Conservation (phyloP, 2,888 invertebrate species). For the Spicauda simplicius region DNA sequence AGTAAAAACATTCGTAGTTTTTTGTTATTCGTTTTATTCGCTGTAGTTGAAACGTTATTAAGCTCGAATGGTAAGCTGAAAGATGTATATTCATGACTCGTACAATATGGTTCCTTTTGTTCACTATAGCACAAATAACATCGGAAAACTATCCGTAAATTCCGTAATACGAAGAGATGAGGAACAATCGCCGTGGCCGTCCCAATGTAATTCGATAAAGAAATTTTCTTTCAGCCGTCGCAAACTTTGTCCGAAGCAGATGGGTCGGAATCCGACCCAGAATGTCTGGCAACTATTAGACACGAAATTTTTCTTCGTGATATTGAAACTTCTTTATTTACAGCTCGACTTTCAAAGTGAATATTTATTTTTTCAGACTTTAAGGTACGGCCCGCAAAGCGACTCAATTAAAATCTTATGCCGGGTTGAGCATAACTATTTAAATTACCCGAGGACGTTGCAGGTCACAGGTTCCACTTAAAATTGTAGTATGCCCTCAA, state of each 20-base stretch:
- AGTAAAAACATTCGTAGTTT: neutral
- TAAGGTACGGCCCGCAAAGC: neutral
- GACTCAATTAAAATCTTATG: constrained; percentile 22
- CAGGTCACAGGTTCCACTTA: constrained; percentile 11
- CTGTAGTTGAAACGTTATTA: neutral
- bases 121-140: neutral
- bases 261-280: constrained; percentile 48
- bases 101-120: neutral
- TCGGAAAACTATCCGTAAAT: constrained; percentile 5
- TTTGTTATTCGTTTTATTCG: neutral
- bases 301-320: constrained; percentile 43
- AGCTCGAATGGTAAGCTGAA: neutral
- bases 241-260: constrained; percentile 53
- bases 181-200: constrained; percentile 6
- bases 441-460: constrained; percentile 8
- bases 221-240: constrained; percentile 47
- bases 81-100: neutral
- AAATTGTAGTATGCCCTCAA: neutral
- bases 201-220: constrained; percentile 36
- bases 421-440: constrained; percentile 15
- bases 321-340: constrained; percentile 42
- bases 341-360: neutral
- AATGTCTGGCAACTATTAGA: constrained; percentile 48
- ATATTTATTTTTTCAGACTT: neutral
- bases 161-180: constrained; percentile 12